Base-by-base conservation (phyloP, 2,797 vertebrate species). In the Semaprochilodus insignis region DNA sequence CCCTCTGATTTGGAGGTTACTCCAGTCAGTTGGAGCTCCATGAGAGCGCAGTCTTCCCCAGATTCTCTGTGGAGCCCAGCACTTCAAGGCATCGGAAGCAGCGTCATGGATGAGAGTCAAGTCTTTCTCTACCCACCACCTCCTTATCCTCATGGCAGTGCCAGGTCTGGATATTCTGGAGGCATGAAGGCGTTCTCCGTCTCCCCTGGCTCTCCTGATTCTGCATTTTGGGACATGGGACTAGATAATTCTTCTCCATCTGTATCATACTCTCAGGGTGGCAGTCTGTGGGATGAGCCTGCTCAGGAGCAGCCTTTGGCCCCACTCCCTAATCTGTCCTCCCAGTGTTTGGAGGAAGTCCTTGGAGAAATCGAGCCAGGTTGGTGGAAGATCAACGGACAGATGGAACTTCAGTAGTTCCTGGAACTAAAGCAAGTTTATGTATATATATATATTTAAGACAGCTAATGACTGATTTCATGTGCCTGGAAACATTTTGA, bases 201-300 rank as follows among this genome's bases (percentile, higher is more conserved):
- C n/a, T 86, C 85, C 17, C 86, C 87, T 57, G 83, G 80, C 27
- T 88, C 88, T 48, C 79, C 85, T 34, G 90, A 91, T 87, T 91
- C 90, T 52, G 90, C 86, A 25, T 88, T 85, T 80, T 89, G 90
- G 88, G 88, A 91, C 21, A 86, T 87, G 86, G 84, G 84, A 55
- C 55, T 80, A 31, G 87, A 87, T 17, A 87, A 36, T 44, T 77
- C 74, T n/a, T 74, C 83, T 67, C 84, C 80, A 17, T 59, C 78
- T 48, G 65, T 72, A 51, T 59, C 52, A 23, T 78, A 66, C 71
- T 81, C 55, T 1, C 81, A 78, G 65, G 60, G 23, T 51, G 51
- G 57, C 10, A 86, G 78, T 25, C 67, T 66, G 55, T 88, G 78
- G 87, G 77, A 85, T 51, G 69, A 54, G 3, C 10, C 84, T 57